A percentile compares a stretch with the other conserved stretches of the same genome.
phyloP scores from a whole-genome alignment of 2,888 invertebrate genomes.

The Brenthis ino region DNA sequence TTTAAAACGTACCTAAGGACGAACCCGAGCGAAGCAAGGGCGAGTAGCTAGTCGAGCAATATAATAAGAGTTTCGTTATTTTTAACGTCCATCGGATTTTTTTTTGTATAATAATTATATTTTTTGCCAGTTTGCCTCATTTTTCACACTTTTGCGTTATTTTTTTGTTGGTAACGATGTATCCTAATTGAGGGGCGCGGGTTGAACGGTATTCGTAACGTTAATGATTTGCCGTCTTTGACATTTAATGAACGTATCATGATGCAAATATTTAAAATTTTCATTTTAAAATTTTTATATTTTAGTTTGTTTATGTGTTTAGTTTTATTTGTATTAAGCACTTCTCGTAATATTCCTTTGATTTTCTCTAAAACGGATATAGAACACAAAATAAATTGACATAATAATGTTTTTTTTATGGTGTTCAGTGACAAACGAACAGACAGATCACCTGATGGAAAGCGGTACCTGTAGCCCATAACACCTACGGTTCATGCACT shows the following conservation, averaged over 20 bases:
- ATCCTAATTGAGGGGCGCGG: constrained; percentile 45
- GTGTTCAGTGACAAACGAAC: too few relatives aligned
- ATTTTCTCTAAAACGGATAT: too few relatives aligned
- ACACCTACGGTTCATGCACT: too few relatives aligned
- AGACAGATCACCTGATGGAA: too few relatives aligned
- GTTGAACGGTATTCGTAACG: constrained; percentile 46
- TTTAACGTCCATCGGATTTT: not conserved
- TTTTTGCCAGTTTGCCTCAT: constrained; percentile 13
- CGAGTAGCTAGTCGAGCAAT: too few relatives aligned
- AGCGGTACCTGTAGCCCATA: too few relatives aligned
- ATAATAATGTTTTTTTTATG: too few relatives aligned
- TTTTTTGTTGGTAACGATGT: constrained; percentile 39
- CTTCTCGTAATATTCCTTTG: not conserved
- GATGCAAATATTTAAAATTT: not conserved
- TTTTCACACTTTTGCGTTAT: constrained; percentile 13
- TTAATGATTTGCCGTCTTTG: constrained; percentile 35
- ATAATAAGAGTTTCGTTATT: too few relatives aligned
- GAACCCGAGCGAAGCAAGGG: too few relatives aligned
- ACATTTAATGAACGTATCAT: constrained; percentile 25
- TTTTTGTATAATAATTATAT: constrained; percentile 18
- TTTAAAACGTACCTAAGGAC: too few relatives aligned
- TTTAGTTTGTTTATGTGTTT: not conserved
- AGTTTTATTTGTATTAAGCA: not conserved
- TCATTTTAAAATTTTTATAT: not conserved
- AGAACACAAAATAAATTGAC: too few relatives aligned